These are phyloP conservation scores for Philotrypesis tridentata DNA, from an alignment of 1,140 invertebrate species.

Conservation along the genomic window DNA sequence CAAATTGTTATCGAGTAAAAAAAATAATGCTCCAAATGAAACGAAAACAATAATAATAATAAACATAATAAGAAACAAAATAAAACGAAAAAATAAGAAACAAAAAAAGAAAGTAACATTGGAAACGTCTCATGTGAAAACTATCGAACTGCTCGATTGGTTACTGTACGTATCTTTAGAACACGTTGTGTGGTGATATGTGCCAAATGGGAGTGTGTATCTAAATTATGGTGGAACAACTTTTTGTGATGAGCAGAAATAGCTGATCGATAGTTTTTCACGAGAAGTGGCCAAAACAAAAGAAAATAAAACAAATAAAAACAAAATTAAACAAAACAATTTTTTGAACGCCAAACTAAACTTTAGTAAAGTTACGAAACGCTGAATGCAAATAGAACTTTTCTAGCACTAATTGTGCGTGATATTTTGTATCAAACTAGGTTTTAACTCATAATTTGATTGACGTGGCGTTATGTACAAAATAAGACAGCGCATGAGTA, in stretches of 20 bases:
- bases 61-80: neutral
- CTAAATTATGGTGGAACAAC: neutral
- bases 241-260: conserved; percentile 13
- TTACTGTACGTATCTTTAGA: conserved; percentile 10
- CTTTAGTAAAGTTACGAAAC: neutral
- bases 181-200: neutral
- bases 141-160: conserved; percentile 21
- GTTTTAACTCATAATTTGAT: conserved; percentile 16
- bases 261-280: conserved; percentile 16
- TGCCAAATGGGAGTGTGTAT: conserved; percentile 14
- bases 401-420: neutral
- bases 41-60: conserved; percentile 38
- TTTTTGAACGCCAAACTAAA: conserved; percentile 17
- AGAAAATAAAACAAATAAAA: conserved; percentile 45
- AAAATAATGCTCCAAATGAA: conserved; percentile 50
- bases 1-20: conserved; percentile 55
- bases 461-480: conserved; percentile 15
- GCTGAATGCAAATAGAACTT: neutral
- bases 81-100: conserved; percentile 18
- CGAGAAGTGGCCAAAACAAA: conserved; percentile 37
- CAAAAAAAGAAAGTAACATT: conserved; percentile 34
- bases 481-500: conserved; percentile 41
- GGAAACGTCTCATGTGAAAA: conserved; percentile 42
- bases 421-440: neutral
- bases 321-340: conserved; percentile 33